Evolutionary conservation across 1,140 invertebrate species (phyloP), one percentile per base, ranked within the genome.

Genomic region (Atta texana): DNA sequence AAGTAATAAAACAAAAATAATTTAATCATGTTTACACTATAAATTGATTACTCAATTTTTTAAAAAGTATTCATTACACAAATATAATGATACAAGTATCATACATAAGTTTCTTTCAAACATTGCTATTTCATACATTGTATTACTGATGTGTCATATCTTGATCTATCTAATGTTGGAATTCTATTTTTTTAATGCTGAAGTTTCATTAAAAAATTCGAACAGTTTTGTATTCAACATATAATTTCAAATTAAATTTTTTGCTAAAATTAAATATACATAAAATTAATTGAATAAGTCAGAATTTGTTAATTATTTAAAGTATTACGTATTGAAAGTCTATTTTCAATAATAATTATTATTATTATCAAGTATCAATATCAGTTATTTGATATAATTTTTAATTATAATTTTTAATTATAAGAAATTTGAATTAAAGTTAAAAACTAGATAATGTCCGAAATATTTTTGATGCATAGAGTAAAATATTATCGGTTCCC

Each of bases 1-100:
- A 75, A 1, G 6, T 24, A 39, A 61, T 61, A 75, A 75, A 61
- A 24, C 0, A 44, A 59, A 75, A 18, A 75, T 75, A 21, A 75
- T 75, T 12, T 59, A 75, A 75, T 59, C 55, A 59, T 39, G 5
- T 59, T 21, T 59, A 12, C 34, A 6, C 61, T 18, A 59, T 39
- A 57, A 74, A 74, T 59, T 75, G 31, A 59, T 75, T 75, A 75
- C 12, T n/a, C 34, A 3, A 2, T 24, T 16, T 18, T 59, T 57
- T 75, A 59, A 34, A 57, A 74, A 34, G 8, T 57, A 21, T 57
- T 57, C 10, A 4, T 59, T 6, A 14, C 10, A 69, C 6, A 59
- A 14, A 59, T 21, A 39, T 39, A 57, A 75, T 10, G 31, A 75
- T 10, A n/a, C n/a, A n/a, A n/a, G n/a, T n/a, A n/a, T n/a, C n/a